Percentiles rank a stretch among this genome's conserved stretches.
These are phyloP conservation scores for Lytechinus variegatus DNA, from an alignment of 35 echinoderm and acorn worm species.

Conservation along the genomic window DNA sequence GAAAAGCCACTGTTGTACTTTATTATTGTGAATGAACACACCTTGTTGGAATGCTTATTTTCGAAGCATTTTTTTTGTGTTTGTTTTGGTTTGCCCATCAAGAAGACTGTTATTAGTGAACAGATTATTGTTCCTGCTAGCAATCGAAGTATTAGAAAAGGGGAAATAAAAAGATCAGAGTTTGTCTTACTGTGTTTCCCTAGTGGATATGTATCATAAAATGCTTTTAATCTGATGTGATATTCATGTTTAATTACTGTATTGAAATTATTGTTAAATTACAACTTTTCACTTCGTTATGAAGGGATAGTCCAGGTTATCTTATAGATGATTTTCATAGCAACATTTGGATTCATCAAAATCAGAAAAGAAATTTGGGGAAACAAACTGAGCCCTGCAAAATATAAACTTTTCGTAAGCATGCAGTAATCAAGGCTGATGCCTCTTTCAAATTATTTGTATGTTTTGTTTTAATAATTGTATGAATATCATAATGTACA, in stretches of 20 bases:
- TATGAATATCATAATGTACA: conserved; percentile 15
- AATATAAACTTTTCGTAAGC: conserved; percentile 23
- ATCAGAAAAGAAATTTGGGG: conserved; percentile 2
- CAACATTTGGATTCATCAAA: conserved; percentile 22
- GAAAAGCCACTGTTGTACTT: too few relatives aligned
- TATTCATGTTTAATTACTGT: background rate
- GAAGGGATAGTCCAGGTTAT: conserved; percentile 20
- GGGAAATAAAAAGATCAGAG: background rate
- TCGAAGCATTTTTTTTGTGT: too few relatives aligned
- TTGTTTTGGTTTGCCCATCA: background rate
- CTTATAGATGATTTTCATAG: conserved; percentile 22
- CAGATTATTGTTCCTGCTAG: too few relatives aligned
- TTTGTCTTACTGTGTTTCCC: conserved; percentile 21
- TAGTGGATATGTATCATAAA: conserved; percentile 5
- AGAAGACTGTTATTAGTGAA: conserved; percentile 12
- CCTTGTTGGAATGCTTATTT: too few relatives aligned
- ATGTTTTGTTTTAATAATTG: conserved; percentile 2
- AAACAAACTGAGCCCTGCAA: background rate
- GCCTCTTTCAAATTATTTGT: background rate
- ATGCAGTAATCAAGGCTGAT: conserved; percentile 2
- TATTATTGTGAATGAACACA: too few relatives aligned
- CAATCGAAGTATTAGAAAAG: conserved; percentile 3
- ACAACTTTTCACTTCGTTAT: conserved; percentile 3
- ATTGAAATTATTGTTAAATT: background rate
- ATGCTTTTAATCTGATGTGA: conserved; percentile 23